phyloP scores from a whole-genome alignment of 1,140 invertebrate species.

The Sipha flava region DNA sequence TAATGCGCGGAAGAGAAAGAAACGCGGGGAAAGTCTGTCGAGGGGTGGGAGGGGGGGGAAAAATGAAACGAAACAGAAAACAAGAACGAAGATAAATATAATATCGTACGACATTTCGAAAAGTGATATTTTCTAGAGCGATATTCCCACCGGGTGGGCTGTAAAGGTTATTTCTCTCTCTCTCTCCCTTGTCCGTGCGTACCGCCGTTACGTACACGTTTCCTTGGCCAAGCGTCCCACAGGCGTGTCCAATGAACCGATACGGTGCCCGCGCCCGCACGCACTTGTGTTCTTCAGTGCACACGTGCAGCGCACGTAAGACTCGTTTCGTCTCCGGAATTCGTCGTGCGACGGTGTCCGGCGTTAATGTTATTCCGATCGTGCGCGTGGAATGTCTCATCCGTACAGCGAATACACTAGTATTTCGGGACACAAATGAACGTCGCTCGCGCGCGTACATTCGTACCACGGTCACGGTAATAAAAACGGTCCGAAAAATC shows the following conservation, averaged over 20 bases:
- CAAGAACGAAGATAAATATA: neutral
- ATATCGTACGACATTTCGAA: neutral
- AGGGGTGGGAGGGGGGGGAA: too few relatives aligned
- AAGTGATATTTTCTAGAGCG: conserved; percentile 1
- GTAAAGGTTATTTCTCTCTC: neutral
- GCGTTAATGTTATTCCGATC: neutral
- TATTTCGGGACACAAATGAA: too few relatives aligned
- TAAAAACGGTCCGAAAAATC: neutral
- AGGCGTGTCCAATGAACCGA: conserved; percentile 6
- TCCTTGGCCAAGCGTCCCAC: neutral
- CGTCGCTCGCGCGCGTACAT: neutral
- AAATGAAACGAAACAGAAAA: neutral
- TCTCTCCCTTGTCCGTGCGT: too few relatives aligned
- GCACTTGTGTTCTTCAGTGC: too few relatives aligned
- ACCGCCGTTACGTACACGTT: neutral
- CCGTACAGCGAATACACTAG: too few relatives aligned
- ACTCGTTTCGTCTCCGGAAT: neutral
- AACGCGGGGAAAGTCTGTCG: too few relatives aligned
- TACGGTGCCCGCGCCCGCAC: too few relatives aligned
- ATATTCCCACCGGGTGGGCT: neutral
- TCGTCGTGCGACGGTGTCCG: neutral
- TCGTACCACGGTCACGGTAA: neutral
- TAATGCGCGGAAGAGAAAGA: too few relatives aligned
- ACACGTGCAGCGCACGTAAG: too few relatives aligned
- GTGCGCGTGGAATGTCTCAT: too few relatives aligned